These are phyloP conservation scores for Cenopis cana DNA, from an alignment of 2,888 invertebrate genomes.

Conservation along the genomic window DNA sequence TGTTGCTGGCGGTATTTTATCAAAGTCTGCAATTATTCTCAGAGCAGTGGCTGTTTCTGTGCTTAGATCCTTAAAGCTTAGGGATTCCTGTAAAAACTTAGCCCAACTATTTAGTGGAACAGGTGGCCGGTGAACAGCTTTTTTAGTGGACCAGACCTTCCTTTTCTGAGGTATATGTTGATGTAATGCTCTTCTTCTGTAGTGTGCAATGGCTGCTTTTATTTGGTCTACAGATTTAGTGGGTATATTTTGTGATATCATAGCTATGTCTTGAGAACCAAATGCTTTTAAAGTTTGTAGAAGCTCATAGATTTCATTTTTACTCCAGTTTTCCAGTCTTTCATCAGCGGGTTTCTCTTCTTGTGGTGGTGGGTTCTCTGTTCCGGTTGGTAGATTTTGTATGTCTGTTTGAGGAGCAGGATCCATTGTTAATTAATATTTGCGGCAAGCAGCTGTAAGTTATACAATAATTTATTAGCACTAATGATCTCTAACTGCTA, in stretches of 20 bases:
- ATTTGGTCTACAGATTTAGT: conserved; percentile 62
- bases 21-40: conserved; percentile 72
- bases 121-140: conserved; percentile 45
- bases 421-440: conserved; percentile 1
- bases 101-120: conserved; percentile 69
- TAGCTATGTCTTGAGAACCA: conserved; percentile 55
- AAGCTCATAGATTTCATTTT: conserved; percentile 65
- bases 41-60: conserved; percentile 69
- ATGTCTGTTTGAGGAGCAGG: neutral
- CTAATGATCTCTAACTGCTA: neutral
- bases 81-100: conserved; percentile 61
- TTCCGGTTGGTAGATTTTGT: neutral
- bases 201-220: conserved; percentile 59
- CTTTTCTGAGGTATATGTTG: conserved; percentile 46
- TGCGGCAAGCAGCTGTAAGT: neutral
- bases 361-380: neutral
- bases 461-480: neutral
- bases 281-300: conserved; percentile 58
- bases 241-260: conserved; percentile 55
- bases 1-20: conserved; percentile 60
- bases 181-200: conserved; percentile 54
- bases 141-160: conserved; percentile 46
- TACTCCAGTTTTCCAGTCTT: conserved; percentile 62
- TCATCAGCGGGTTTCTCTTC: conserved; percentile 1
- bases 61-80: conserved; percentile 60